Percentiles rank a stretch among this genome's conserved stretches.
phyloP scores from a whole-genome alignment of 2,113 vertebrate species.

The Plecotus auritus region DNA sequence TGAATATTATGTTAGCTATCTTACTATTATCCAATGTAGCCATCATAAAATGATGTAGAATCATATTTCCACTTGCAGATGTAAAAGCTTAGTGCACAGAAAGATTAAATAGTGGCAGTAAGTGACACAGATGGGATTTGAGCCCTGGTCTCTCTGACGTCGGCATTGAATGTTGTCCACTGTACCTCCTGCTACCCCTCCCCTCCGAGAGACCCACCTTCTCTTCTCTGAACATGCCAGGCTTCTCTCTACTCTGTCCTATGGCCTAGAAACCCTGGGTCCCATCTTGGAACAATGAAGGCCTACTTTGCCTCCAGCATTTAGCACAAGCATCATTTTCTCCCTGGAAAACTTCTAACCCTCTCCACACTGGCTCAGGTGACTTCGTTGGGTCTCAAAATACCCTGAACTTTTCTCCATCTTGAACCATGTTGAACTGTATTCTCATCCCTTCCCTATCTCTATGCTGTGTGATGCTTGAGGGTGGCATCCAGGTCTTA shows the following conservation, averaged over 20 bases:
- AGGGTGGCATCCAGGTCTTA: background rate
- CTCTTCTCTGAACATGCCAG: too few species aligned
- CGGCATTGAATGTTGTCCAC: background rate
- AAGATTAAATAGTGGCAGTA: background rate
- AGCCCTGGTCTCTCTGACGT: background rate
- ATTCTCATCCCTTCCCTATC: rapidly evolving
- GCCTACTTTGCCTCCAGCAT: background rate
- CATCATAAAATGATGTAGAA: background rate
- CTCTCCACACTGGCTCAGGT: background rate
- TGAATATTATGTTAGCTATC: background rate
- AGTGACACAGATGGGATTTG: background rate
- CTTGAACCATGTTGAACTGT: rapidly evolving
- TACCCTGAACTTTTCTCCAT: background rate
- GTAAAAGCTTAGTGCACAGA: background rate
- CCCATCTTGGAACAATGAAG: background rate
- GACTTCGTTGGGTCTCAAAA: background rate
- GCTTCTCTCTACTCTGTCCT: background rate
- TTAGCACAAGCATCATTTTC: background rate
- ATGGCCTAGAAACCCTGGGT: background rate
- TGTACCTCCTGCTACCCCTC: background rate
- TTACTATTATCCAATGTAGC: background rate
- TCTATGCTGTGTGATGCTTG: background rate
- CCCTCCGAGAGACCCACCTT: background rate
- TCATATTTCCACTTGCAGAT: background rate
- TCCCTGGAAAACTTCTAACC: background rate